These are phyloP conservation scores for Cheilosia pagana DNA, from an alignment of 2,888 invertebrate species.

Conservation along the genomic window DNA sequence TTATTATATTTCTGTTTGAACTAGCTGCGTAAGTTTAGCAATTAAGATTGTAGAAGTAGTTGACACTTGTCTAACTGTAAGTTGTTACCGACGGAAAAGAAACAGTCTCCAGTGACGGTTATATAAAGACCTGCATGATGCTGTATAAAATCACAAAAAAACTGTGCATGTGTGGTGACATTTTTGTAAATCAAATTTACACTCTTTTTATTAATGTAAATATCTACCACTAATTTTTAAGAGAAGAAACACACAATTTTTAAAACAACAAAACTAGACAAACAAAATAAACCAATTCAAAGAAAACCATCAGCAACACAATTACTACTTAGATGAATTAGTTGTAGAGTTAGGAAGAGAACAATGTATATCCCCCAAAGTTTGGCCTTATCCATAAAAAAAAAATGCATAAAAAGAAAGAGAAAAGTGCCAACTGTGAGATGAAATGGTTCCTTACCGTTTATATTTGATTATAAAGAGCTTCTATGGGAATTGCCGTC, in stretches of 20 bases:
- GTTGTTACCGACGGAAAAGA: conserved; percentile 60
- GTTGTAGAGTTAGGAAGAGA: conserved; percentile 49
- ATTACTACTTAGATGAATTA: conserved; percentile 44
- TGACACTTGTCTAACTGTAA: conserved; percentile 49
- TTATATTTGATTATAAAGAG: too few relatives aligned
- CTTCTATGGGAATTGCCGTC: too few relatives aligned
- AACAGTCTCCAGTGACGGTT: conserved; percentile 36
- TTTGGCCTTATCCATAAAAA: conserved; percentile 70
- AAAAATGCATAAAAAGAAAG: neutral
- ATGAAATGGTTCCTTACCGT: too few relatives aligned
- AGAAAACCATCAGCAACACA: conserved; percentile 1
- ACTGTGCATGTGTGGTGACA: conserved; percentile 52
- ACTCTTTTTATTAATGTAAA: conserved; percentile 71
- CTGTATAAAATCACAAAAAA: conserved; percentile 37
- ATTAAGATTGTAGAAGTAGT: conserved; percentile 54
- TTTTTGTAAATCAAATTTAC: conserved; percentile 73
- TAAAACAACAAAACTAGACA: conserved; percentile 9
- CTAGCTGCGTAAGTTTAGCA: conserved; percentile 41
- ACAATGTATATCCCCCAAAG: conserved; percentile 59
- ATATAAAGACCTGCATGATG: conserved; percentile 66
- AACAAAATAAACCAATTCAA: conserved; percentile 8
- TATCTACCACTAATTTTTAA: conserved; percentile 50
- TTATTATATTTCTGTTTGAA: conserved; percentile 35
- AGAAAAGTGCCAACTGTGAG: conserved; percentile 39
- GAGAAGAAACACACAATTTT: conserved; percentile 24